These are phyloP conservation scores for Hippotragus niger DNA, from an alignment of 2,113 vertebrate species.

Conservation along the genomic window DNA sequence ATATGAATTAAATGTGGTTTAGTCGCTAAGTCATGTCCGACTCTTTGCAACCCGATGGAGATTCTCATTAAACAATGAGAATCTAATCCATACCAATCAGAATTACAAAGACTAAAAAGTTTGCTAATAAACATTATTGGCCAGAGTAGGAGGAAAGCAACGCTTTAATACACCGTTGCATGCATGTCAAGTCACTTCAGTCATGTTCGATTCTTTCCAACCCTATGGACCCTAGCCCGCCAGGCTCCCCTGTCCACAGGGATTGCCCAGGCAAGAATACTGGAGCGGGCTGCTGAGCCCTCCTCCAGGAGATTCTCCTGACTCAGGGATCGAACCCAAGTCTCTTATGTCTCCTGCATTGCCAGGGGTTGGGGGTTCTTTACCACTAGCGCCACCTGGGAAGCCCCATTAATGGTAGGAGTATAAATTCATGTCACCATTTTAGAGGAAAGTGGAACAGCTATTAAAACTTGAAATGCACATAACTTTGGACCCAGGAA, in stretches of 20 bases:
- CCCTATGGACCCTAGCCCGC: not conserved
- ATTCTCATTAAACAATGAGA: not conserved
- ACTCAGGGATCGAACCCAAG: not conserved
- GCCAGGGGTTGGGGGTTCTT: not conserved
- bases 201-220: not conserved
- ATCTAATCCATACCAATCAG: not conserved
- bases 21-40: not conserved
- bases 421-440: not conserved
- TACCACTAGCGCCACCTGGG: not conserved
- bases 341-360: not conserved
- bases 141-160: not conserved
- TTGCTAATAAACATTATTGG: not conserved
- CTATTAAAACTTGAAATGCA: not conserved
- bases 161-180: not conserved
- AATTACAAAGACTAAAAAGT: not conserved
- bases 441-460: not conserved
- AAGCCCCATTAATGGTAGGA: not conserved
- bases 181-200: not conserved
- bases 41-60: not conserved
- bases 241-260: not conserved
- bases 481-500: not conserved
- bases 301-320: not conserved
- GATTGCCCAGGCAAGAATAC: not conserved
- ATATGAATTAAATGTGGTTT: not conserved
- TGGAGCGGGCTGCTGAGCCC: not conserved